Evolutionary conservation across 2,113 vertebrate species (phyloP).

Genomic region (Hystrix brachyura): DNA sequence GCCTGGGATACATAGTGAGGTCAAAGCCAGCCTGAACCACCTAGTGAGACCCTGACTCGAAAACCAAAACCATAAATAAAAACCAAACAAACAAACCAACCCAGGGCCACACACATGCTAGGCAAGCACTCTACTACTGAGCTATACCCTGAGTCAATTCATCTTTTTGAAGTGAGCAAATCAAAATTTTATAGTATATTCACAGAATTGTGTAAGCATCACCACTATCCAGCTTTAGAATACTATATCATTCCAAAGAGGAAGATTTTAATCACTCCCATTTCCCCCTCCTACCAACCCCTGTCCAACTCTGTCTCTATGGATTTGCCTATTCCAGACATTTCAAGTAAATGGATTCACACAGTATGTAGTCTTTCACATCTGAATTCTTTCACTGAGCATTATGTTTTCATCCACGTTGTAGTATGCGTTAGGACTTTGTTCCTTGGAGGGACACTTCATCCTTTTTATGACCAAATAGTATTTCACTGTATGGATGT

Average conservation of each 20-base stretch:
- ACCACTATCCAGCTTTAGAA: not conserved
- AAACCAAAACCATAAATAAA: not conserved
- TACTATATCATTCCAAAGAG: conserved; percentile 11
- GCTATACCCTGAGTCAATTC: not conserved
- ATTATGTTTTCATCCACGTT: not conserved
- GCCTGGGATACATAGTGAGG: not conserved
- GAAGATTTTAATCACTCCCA: not conserved
- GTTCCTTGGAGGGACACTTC: not conserved
- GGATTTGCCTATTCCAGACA: not conserved
- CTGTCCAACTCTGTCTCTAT: conserved; percentile 6
- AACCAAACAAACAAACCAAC: not conserved
- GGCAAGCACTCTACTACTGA: not conserved
- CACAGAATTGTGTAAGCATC: not conserved
- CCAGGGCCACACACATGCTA: not conserved
- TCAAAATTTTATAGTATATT: not conserved
- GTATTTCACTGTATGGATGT: not conserved
- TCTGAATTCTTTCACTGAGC: not conserved
- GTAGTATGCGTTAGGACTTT: not conserved
- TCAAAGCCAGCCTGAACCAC: not conserved
- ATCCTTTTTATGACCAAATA: not conserved
- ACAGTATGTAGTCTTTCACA: not conserved
- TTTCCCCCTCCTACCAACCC: not conserved
- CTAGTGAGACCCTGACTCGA: not conserved
- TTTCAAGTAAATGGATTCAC: not conserved
- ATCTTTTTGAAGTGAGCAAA: not conserved